A percentile compares a stretch with the other conserved stretches of the same genome.
These are phyloP conservation scores for Cataglyphis rosenhaueri DNA, from an alignment of 2,888 invertebrate species.

Conservation along the genomic window DNA sequence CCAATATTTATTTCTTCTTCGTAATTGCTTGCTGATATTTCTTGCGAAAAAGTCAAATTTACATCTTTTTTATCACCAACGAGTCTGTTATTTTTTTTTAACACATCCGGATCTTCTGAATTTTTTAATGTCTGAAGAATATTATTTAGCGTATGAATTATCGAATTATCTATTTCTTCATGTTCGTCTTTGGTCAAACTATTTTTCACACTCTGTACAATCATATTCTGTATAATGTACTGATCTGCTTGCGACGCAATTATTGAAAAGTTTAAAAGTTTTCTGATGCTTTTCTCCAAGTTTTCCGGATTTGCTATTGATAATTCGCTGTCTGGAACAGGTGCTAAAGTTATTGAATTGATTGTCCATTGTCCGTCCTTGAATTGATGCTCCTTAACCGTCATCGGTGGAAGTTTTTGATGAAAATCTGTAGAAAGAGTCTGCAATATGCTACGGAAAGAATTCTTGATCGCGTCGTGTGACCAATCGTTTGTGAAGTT, in stretches of 20 bases:
- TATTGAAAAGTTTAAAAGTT: conserved; percentile 64
- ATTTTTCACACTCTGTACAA: conserved; percentile 74
- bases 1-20: neutral
- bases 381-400: conserved; percentile 66
- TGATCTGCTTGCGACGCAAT: conserved; percentile 63
- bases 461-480: conserved; percentile 58
- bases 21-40: neutral
- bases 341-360: conserved; percentile 46
- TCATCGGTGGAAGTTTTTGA: conserved; percentile 41
- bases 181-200: conserved; percentile 52
- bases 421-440: conserved; percentile 30
- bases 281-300: conserved; percentile 50
- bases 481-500: conserved; percentile 54
- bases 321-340: neutral
- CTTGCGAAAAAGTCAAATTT: neutral
- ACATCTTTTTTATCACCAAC: neutral
- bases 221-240: conserved; percentile 73
- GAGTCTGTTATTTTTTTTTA: neutral
- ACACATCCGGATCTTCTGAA: neutral
- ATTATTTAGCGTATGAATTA: conserved; percentile 3
- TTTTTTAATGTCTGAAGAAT: neutral
- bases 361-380: conserved; percentile 63
- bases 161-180: neutral
- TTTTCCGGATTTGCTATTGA: neutral
- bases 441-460: conserved; percentile 46